These are phyloP conservation scores for Harmothoe impar DNA, from an alignment of 2,888 invertebrate species.

Conservation along the genomic window DNA sequence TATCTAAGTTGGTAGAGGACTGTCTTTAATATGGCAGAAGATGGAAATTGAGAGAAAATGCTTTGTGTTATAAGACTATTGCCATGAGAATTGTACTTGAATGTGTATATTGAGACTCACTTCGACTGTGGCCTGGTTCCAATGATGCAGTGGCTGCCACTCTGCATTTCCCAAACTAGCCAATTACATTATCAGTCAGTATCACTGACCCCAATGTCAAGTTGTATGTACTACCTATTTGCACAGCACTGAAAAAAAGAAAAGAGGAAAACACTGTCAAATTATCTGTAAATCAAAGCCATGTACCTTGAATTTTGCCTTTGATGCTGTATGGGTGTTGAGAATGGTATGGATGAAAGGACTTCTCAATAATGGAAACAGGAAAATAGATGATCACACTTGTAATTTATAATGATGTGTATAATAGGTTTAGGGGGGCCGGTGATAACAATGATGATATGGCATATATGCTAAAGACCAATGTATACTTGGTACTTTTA, in stretches of 20 bases:
- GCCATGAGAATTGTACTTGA: not conserved
- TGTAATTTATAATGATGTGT: not conserved
- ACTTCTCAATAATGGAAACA: not conserved
- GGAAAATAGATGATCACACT: not conserved
- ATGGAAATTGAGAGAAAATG: not conserved
- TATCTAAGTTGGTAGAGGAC: not conserved
- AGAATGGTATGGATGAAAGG: not conserved
- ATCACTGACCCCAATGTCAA: not conserved
- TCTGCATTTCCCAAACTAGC: not conserved
- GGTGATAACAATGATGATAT: not conserved
- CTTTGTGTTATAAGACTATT: not conserved
- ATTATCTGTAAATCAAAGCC: not conserved
- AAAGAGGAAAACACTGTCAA: not conserved
- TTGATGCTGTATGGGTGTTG: not conserved
- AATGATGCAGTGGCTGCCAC: not conserved
- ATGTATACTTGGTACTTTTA: not conserved
- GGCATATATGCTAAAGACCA: slow-evolving; percentile 2
- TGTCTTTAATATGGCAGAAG: not conserved
- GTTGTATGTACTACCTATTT: not conserved
- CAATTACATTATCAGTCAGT: not conserved
- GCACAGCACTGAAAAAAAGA: not conserved
- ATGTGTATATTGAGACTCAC: not conserved
- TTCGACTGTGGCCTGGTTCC: not conserved
- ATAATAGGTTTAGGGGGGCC: not conserved
- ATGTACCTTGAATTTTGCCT: slow-evolving; percentile 37